Base-by-base conservation (phyloP, 2,888 invertebrate species). In the Selenia dentaria region DNA sequence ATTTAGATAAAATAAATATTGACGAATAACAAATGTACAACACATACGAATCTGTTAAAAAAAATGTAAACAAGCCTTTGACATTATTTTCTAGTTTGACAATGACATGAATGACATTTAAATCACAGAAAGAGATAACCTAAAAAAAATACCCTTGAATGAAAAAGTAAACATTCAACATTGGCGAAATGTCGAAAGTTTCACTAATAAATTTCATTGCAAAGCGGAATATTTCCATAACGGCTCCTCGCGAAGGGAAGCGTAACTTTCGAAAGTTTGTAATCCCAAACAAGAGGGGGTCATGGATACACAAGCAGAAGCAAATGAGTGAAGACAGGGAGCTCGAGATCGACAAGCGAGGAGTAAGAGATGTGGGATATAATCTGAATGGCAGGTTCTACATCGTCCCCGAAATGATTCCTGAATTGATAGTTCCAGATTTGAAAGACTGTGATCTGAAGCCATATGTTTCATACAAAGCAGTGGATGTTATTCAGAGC, bases 391-490 rank as follows among this genome's bases (percentile, higher is more conserved):
- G 92, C 0, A 88, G 91, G 55, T 95, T 91, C 69, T 77, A 93
- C 0, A 63, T 75, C 8, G 87, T 99, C 2, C 95, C 96, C 0
- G 98, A 99, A 91, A 97, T 95, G 94, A 93, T 97, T 54, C 98
- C 99, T 0, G 96, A 98, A 73, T 75, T 99, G 9, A 93, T 99
- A 43, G 98, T 99, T 1, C 99, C 99, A 0, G 94, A 98, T 78
- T 83, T 99, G 13, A 94, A 92, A 54, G 94, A 92, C 57, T 99
- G 95, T 70, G 87, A 94, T 83, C 83, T 99, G 11, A 97, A 97
- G 79, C 98, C 99, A 0, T 99, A 99, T 67, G 99, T 99, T 0
- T 96, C 98, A 0, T 99, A 99, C 78, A 94, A 93, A 78, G 92
- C 93, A 0, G 92, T 93, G 2, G 94, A 96, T 44, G 93, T 98